Evolutionary conservation across 2,797 vertebrate species (phyloP), one percentile per base, ranked within the genome.

Genomic region (Pseudopleuronectes americanus): DNA sequence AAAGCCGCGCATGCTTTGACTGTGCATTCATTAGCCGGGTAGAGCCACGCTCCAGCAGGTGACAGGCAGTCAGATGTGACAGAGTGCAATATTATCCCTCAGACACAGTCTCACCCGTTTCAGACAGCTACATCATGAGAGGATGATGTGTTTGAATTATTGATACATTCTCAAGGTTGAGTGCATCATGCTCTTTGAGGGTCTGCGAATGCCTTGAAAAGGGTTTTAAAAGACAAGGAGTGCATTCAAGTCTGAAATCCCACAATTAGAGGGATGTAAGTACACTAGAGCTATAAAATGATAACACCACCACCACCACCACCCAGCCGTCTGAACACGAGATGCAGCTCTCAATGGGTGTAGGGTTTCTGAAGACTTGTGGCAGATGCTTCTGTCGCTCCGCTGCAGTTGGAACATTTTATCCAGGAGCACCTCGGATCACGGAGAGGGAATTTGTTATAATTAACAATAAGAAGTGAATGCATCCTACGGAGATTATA

Each of bases 111-210:
- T 76, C 74, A 83, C 79, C 86, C 88, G 88, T 90, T 90, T 90
- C 90, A 90, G 88, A 89, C 88, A 88, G 84, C 87, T 79, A 85
- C 83, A 91, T 91, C 90, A 89, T 84, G 88, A 91, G 89, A 90
- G 86, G 91, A 91, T 90, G 90, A 92, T 90, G 91, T 87, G 73
- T 90, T 83, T 94, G 85, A 94, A 94, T 94, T 92, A 94, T 93
- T 93, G 91, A 93, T 92, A 92, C 86, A 67, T 85, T 85, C 74
- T 91, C 92, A 92, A 92, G 92, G 92, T 92, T 93, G 91, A 92
- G 91, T 88, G 91, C 89, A 82, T 87, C 80, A 23, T 57, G 81
- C 82, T 86, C 90, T 90, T 90, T 86, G 80, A 89, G 76, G 57
- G 77, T 54, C 66, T 73, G 57, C 38, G 61, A 82, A 85, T 79